Conservation (phyloP, 2,888 invertebrate genomes). For the Callosobruchus maculatus region DNA sequence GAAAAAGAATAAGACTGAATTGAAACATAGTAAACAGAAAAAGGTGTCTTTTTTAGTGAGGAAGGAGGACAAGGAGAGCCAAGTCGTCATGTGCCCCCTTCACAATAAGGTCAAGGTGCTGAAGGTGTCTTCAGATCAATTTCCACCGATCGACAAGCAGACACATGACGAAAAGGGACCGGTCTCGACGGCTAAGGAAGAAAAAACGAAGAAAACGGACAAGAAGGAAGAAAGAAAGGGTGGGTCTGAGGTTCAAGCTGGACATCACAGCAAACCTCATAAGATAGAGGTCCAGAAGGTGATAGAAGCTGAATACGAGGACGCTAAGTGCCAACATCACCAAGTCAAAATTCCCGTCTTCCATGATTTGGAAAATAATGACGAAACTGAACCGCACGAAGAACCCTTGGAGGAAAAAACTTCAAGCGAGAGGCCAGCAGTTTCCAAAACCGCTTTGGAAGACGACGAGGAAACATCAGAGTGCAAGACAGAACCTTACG, state of each 20-base stretch:
- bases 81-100: conserved; percentile 18
- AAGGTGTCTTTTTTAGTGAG: conserved; percentile 27
- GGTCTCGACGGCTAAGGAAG: background rate
- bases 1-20: conserved; percentile 14
- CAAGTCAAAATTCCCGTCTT: background rate
- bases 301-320: background rate
- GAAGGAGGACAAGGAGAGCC: conserved; percentile 24
- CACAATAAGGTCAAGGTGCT: conserved; percentile 12
- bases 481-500: background rate
- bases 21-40: conserved; percentile 15
- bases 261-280: background rate
- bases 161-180: background rate
- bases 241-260: background rate
- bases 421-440: too few relatives aligned
- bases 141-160: conserved; percentile 4
- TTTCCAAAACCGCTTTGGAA: background rate
- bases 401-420: too few relatives aligned
- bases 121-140: conserved; percentile 11
- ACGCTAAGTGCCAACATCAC: background rate
- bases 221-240: background rate
- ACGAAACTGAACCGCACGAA: background rate
- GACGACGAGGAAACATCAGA: background rate
- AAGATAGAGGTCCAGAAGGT: background rate
- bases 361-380: background rate
- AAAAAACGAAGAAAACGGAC: background rate